These are phyloP conservation scores for Carcharodon carcharias DNA, from an alignment of 2,797 vertebrate genomes.

Conservation along the genomic window DNA sequence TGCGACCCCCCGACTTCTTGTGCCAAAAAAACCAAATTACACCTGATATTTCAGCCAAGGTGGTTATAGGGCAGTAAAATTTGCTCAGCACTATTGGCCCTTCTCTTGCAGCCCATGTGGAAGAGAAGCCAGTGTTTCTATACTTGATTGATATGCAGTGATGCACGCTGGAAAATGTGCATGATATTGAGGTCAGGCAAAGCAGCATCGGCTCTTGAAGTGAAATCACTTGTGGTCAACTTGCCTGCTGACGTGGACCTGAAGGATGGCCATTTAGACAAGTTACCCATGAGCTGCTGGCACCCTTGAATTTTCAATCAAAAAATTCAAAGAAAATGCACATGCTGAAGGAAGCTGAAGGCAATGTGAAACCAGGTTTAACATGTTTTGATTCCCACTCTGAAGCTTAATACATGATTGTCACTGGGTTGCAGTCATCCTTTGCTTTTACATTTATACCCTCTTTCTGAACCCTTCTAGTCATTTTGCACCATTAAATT, in stretches of 20 bases:
- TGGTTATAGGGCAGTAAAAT: background rate
- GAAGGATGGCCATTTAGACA: background rate
- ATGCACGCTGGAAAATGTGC: background rate
- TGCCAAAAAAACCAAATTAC: background rate
- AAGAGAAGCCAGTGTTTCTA: background rate
- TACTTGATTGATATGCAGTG: background rate
- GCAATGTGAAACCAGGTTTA: background rate
- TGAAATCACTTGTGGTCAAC: background rate
- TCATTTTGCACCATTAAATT: background rate
- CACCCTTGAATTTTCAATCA: background rate
- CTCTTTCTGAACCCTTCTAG: background rate
- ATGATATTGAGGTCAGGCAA: background rate
- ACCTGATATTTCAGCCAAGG: background rate
- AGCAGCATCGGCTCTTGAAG: background rate
- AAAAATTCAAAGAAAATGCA: background rate
- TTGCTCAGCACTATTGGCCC: background rate
- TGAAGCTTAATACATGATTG: background rate
- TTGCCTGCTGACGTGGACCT: background rate
- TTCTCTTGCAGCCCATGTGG: background rate
- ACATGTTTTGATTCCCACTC: background rate
- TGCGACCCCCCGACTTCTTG: background rate
- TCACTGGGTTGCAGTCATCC: background rate
- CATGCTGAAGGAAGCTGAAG: background rate
- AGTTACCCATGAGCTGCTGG: background rate
- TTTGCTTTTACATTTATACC: background rate